Base-by-base conservation (phyloP, 2,797 vertebrate genomes). In the Paedocypris micromegethes region DNA sequence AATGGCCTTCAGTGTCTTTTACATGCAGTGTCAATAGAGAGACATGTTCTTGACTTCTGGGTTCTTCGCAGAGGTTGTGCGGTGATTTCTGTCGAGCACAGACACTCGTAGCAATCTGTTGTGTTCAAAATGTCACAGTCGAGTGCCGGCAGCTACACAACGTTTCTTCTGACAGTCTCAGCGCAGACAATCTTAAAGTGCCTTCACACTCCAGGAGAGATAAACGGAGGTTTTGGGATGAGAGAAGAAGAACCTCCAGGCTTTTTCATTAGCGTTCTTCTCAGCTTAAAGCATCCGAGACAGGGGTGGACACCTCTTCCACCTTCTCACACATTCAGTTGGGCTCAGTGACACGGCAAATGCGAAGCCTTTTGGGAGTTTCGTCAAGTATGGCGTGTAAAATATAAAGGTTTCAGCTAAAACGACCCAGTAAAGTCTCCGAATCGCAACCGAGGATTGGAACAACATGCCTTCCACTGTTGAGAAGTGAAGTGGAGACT, bases 241-340 rank as follows among this genome's bases (percentile, higher is more conserved):
- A 52, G 58, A 23, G 23, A 23, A 62, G 43, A 37, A 45, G 46
- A 5, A 6, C 64, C 47, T 37, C 6, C 3, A 61, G 59, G 52
- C 52, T 47, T 41, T 72, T 68, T 75, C 48, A 72, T 69, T 59
- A 54, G 37, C 47, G 63, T 5, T 62, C 4, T 40, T 45, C 58
- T 61, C 46, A 23, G 9, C 52, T 59, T 8, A 62, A 56, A 41
- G 46, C 40, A 70, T 8, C 68, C 46, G 46, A 57, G 59, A 57
- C 53, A 63, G 5, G 9, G 46, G 6, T 39, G 37, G 45, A 40
- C 63, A 39, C 37, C 46, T 57, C 46, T 63, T 64, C 46, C 53
- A 42, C 54, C 45, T 57, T 37, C 60, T 70, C 52, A 70, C 45
- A 49, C 40, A 56, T 63, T 8, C 59, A 44, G 52, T 39, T 70